Evolutionary conservation across 2,797 vertebrate species (phyloP).

Genomic region (Artibeus jamaicensis): DNA sequence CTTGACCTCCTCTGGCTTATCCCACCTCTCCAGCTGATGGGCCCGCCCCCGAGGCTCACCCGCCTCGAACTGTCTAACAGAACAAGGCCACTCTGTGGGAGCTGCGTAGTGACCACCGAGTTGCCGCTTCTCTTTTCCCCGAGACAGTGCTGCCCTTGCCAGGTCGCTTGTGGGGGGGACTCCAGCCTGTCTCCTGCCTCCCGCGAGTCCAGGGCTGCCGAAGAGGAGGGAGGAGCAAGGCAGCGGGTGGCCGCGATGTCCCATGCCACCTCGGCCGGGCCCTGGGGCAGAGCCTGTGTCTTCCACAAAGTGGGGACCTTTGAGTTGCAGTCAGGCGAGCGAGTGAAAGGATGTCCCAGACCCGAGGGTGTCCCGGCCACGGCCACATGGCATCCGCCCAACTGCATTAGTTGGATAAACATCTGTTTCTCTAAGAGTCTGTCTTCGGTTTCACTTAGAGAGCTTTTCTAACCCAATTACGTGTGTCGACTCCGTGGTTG

Average conservation of each 20-base stretch:
- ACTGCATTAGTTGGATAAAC: not conserved
- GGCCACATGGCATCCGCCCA: not conserved
- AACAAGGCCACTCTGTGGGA: not conserved
- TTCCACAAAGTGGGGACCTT: not conserved
- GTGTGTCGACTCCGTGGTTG: not conserved
- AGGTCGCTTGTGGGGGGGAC: fast-evolving
- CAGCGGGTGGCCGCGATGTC: fast-evolving
- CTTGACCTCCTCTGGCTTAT: fast-evolving
- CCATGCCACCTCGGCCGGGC: fast-evolving
- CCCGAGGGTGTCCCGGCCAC: fast-evolving
- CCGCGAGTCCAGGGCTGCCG: not conserved
- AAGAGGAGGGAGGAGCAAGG: fast-evolving
- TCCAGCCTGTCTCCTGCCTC: not conserved
- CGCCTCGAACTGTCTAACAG: not conserved
- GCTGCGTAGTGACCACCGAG: fast-evolving
- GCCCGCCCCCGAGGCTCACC: fast-evolving
- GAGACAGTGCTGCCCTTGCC: fast-evolving
- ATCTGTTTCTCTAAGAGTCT: slow-evolving; percentile 40
- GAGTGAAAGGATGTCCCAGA: not conserved
- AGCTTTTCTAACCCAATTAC: slow-evolving; percentile 44
- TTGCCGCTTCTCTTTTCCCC: not conserved
- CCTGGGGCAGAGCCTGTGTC: fast-evolving
- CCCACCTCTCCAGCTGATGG: not conserved
- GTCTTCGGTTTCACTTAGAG: slow-evolving; percentile 44
- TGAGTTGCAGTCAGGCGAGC: not conserved